phyloP scores from a whole-genome alignment of 2,888 invertebrate species.

The Platycnemis pennipes region DNA sequence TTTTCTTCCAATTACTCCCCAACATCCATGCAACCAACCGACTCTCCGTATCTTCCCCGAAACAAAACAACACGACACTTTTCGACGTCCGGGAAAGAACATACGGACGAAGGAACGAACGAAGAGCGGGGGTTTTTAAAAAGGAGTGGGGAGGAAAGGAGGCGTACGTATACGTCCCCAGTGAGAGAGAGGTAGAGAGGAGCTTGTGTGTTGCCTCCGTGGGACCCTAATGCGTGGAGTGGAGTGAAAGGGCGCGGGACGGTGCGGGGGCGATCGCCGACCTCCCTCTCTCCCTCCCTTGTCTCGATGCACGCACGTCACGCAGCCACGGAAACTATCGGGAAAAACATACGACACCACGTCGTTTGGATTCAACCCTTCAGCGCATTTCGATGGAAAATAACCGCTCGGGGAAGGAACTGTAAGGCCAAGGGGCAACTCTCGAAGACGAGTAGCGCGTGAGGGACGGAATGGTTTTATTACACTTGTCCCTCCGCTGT shows the following conservation, averaged over 20 bases:
- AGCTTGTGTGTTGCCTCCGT: background rate
- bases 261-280: background rate
- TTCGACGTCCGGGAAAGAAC: background rate
- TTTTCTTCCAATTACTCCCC: slow-evolving; percentile 68
- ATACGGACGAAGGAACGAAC: background rate
- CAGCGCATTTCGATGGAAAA: too few relatives aligned
- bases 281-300: background rate
- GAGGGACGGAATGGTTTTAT: too few relatives aligned
- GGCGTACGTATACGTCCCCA: background rate
- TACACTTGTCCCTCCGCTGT: too few relatives aligned
- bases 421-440: too few relatives aligned
- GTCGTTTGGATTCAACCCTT: too few relatives aligned
- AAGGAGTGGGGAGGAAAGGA: background rate
- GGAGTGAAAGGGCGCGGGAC: background rate
- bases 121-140: background rate
- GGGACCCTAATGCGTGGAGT: too few relatives aligned
- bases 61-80: slow-evolving; percentile 36
- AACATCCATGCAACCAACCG: slow-evolving; percentile 57
- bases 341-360: too few relatives aligned
- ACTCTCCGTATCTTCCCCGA: background rate
- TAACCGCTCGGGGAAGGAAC: too few relatives aligned
- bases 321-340: background rate
- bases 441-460: too few relatives aligned
- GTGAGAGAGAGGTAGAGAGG: background rate
- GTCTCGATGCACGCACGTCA: background rate